Evolutionary conservation across 2,888 invertebrate genomes (phyloP).

Genomic region (Habrosyne pyritoides): DNA sequence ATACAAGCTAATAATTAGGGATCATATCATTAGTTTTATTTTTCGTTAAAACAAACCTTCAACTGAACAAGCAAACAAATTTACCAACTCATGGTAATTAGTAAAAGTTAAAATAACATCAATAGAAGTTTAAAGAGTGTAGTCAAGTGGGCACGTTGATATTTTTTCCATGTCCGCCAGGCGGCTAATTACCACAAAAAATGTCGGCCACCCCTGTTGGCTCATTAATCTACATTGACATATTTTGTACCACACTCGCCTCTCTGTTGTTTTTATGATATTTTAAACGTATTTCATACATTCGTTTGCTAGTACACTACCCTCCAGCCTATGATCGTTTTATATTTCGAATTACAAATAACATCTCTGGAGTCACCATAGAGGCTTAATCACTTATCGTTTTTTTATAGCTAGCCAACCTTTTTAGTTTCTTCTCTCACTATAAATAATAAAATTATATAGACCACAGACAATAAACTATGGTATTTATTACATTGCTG

Average conservation of each 20-base stretch:
- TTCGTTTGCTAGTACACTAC: not conserved
- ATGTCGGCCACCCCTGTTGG: constrained; percentile 65
- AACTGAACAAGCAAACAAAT: not conserved
- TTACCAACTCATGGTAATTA: constrained; percentile 27
- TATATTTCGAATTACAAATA: too few relatives aligned
- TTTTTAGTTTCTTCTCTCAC: too few relatives aligned
- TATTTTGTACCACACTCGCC: constrained; percentile 42
- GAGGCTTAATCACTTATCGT: too few relatives aligned
- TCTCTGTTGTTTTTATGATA: constrained; percentile 35
- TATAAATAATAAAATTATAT: too few relatives aligned
- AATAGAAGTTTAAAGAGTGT: constrained; percentile 23
- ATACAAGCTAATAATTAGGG: not conserved
- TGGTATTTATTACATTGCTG: too few relatives aligned
- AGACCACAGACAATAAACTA: too few relatives aligned
- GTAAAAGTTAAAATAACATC: constrained; percentile 35
- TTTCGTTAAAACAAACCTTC: not conserved
- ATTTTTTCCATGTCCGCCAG: constrained; percentile 33
- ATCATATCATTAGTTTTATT: not conserved
- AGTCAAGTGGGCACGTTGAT: constrained; percentile 24
- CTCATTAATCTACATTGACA: constrained; percentile 75
- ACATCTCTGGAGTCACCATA: too few relatives aligned
- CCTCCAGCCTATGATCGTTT: not conserved
- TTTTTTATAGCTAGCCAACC: too few relatives aligned
- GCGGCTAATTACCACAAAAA: constrained; percentile 73
- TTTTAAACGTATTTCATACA: constrained; percentile 15